phyloP scores from a whole-genome alignment of 2,797 vertebrate genomes.

The Mormyrops boulengeri region DNA sequence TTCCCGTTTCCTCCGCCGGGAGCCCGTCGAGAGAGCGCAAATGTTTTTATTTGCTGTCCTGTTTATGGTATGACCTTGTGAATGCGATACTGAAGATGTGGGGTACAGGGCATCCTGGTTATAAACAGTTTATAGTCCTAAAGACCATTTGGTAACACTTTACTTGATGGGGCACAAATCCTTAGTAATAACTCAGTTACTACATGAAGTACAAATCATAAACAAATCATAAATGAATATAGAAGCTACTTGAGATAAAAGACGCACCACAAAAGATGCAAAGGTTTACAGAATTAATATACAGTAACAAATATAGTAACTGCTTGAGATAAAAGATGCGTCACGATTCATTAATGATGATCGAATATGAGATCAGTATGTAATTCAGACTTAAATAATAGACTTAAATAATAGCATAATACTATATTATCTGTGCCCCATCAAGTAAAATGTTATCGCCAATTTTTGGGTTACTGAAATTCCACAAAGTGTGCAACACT shows the following conservation, averaged over 20 bases:
- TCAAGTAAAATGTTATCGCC: neutral
- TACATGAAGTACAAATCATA: neutral
- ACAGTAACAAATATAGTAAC: neutral
- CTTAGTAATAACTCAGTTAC: neutral
- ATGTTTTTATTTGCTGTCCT: conserved; percentile 15
- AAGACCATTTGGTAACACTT: neutral
- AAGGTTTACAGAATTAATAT: neutral
- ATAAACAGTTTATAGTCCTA: neutral
- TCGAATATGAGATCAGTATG: neutral
- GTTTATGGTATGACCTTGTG: neutral
- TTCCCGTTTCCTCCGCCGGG: conserved; percentile 3
- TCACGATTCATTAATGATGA: neutral
- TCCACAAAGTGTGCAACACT: neutral
- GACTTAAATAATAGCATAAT: neutral
- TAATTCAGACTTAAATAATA: neutral
- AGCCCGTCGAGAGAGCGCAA: conserved; percentile 10
- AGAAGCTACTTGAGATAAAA: neutral
- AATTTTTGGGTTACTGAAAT: neutral
- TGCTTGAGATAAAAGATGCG: neutral
- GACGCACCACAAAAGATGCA: neutral
- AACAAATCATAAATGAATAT: neutral
- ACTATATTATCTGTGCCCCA: neutral
- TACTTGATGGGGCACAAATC: neutral
- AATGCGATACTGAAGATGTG: neutral
- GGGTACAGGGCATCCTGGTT: neutral